Evolutionary conservation across 2,797 vertebrate species (phyloP), one percentile per base, ranked within the genome.

Genomic region (Corythornis leucogaster): DNA sequence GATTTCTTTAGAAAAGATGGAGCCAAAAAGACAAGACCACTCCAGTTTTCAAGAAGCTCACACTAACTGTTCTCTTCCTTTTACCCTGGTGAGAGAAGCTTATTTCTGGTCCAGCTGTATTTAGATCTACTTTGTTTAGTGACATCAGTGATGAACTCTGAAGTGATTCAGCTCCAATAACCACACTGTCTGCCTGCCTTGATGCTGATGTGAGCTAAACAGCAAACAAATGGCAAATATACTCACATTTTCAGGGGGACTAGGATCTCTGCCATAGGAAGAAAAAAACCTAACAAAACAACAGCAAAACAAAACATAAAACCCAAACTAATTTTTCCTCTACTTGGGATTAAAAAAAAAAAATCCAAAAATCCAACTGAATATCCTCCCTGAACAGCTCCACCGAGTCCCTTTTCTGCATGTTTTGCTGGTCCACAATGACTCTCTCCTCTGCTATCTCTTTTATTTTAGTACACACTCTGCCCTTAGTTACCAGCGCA

Each of bases 181-280:
- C 43, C 28, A 40, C 40, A 8, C 25, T 51, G 53, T 16, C 22
- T 54, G 57, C 19, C 40, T 73, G 68, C 33, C 63, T 69, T 51
- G 43, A 87, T 84, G 78, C 71, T 71, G 51, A 59, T 6, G 6
- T 31, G 12, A 89, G 40, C 43, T 87, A 82, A 95, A 73, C 59
- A 73, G 59, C 67, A 93, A 84, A 82, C 17, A 93, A 69, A 67
- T 48, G 45, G 40, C 92, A 92, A 84, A 92, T 26, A 62, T 16
- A 12, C 14, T 74, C 8, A 3, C 31, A 4, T 48, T 90, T 87
- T 84, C 51, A 81, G 58, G 87, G 30, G 6, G 24, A 80, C 24
- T 24, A 5, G 1, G 45, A 63, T 75, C 11, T 86, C 54, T 71
- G 35, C 11, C 15, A 62, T 4, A 15, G 48, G 9, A 74, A 80